A percentile compares a stretch with the other conserved stretches of the same genome.
Evolutionary conservation across 2,113 vertebrate genomes (phyloP).

Genomic region (Hucho hucho): DNA sequence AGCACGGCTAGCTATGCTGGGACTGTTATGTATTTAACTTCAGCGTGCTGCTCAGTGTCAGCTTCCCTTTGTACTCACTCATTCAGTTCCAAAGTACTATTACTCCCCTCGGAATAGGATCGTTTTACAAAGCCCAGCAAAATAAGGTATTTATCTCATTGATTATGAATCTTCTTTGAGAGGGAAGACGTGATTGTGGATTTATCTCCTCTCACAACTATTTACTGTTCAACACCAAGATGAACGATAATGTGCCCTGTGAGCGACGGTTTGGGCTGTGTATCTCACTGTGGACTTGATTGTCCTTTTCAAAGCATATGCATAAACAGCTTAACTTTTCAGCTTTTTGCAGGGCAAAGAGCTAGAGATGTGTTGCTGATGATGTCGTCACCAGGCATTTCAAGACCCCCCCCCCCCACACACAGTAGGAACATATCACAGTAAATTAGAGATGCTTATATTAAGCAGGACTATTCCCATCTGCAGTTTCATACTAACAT

Average conservation of each 20-base stretch:
- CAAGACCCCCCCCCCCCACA: conserved; percentile 6
- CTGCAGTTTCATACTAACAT: neutral
- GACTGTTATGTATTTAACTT: conserved; percentile 62
- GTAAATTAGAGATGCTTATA: neutral
- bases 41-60: conserved; percentile 59
- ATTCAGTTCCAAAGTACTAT: conserved; percentile 74
- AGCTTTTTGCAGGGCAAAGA: conserved; percentile 51
- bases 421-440: neutral
- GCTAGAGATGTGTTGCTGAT: conserved; percentile 50
- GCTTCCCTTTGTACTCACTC: conserved; percentile 71
- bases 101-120: conserved; percentile 67
- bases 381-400: conserved; percentile 35
- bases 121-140: conserved; percentile 57
- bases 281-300: conserved; percentile 22
- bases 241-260: conserved; percentile 14
- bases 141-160: conserved; percentile 64
- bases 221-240: conserved; percentile 9
- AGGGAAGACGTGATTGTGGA: neutral
- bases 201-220: neutral
- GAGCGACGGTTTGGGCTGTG: conserved; percentile 25
- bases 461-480: neutral
- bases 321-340: conserved; percentile 66
- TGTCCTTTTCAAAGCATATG: conserved; percentile 57
- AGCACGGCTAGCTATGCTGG: conserved; percentile 50
- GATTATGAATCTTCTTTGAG: conserved; percentile 52